Evolutionary conservation across 1,140 invertebrate genomes (phyloP).

Genomic region (Eulimnadia texana): DNA sequence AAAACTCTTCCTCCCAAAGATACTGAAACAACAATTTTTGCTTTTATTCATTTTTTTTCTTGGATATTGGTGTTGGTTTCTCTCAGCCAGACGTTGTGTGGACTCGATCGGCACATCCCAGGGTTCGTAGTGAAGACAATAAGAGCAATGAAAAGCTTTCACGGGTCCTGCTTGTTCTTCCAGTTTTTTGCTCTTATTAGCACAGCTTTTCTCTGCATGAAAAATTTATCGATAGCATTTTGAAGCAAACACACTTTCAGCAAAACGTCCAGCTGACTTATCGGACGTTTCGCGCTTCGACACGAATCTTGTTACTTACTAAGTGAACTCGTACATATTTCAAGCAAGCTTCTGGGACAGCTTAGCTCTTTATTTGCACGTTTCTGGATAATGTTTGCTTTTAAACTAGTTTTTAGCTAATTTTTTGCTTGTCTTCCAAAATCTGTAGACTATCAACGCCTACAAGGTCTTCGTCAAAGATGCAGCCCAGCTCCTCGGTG

Average conservation of each 20-base stretch:
- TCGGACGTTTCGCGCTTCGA: no score
- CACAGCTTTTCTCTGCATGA: no score
- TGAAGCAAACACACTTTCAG: background rate
- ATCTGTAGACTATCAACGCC: slow-evolving; percentile 33
- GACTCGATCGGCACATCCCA: background rate
- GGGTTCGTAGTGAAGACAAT: slow-evolving; percentile 9
- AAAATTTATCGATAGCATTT: background rate
- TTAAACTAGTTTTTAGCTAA: no score
- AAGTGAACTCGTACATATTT: no score
- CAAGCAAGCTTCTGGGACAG: background rate
- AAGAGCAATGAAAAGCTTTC: no score
- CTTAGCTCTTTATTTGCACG: background rate
- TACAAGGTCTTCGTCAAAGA: slow-evolving; percentile 42
- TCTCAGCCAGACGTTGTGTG: slow-evolving; percentile 9
- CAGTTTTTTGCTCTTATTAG: no score
- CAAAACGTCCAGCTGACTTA: background rate
- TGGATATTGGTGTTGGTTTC: background rate
- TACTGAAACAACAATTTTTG: no score
- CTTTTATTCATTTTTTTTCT: background rate
- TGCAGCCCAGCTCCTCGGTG: slow-evolving; percentile 35
- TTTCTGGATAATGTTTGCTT: background rate
- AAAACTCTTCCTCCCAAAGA: no score
- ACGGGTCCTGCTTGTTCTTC: no score
- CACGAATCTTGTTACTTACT: no score
- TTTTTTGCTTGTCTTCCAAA: no score